Percentiles rank a stretch among this genome's conserved stretches.
phyloP scores from a whole-genome alignment of 2,888 invertebrate species.

The Stomorhina lunata region DNA sequence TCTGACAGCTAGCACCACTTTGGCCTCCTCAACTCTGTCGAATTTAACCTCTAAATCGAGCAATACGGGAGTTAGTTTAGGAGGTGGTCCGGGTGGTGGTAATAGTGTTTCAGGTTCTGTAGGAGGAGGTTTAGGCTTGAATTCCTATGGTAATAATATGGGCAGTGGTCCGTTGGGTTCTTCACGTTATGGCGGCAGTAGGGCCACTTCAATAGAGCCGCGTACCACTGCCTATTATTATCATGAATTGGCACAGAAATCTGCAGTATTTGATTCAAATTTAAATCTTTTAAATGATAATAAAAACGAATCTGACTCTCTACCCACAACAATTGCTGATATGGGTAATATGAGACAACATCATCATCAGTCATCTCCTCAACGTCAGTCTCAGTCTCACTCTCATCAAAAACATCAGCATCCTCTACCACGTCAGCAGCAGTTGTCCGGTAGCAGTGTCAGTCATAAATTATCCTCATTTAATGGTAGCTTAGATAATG shows the following conservation, averaged over 20 bases:
- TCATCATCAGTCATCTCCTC: not conserved
- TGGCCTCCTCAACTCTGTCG: slow-evolving; percentile 67
- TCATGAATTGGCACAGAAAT: slow-evolving; percentile 76
- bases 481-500: slow-evolving; percentile 63
- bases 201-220: slow-evolving; percentile 71
- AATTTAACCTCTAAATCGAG: slow-evolving; percentile 60
- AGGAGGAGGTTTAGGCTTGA: slow-evolving; percentile 51
- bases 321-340: slow-evolving; percentile 39
- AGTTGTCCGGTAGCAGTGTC: slow-evolving; percentile 38
- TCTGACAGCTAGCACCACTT: slow-evolving; percentile 69
- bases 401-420: slow-evolving; percentile 15
- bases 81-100: slow-evolving; percentile 3
- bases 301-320: slow-evolving; percentile 45
- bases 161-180: slow-evolving; percentile 60
- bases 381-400: no score
- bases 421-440: slow-evolving; percentile 32
- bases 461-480: slow-evolving; percentile 58
- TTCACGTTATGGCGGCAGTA: slow-evolving; percentile 55
- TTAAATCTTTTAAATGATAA: slow-evolving; percentile 76
- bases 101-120: slow-evolving; percentile 19
- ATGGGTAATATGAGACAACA: slow-evolving; percentile 14
- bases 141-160: slow-evolving; percentile 60
- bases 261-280: slow-evolving; percentile 78
- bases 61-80: not conserved
- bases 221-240: slow-evolving; percentile 79